phyloP scores from a whole-genome alignment of 2,797 vertebrate genomes.

The Phataginus tetradactyla region DNA sequence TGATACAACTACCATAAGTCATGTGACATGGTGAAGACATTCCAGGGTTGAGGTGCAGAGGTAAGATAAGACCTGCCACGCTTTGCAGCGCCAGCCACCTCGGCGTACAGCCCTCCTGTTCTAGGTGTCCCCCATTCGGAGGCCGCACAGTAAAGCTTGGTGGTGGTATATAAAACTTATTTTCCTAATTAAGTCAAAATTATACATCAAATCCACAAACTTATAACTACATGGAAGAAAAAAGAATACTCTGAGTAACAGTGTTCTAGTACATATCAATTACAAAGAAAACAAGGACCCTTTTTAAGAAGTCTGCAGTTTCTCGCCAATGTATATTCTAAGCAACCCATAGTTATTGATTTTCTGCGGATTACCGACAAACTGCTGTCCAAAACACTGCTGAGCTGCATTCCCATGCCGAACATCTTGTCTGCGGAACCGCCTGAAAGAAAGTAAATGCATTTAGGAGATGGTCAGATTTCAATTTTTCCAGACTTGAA shows the following conservation, averaged over 20 bases:
- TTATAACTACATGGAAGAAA: neutral
- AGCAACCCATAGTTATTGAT: neutral
- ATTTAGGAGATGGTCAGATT: conserved; percentile 30
- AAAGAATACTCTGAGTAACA: neutral
- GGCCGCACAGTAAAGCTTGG: neutral
- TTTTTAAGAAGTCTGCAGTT: neutral
- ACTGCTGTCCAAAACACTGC: conserved; percentile 96
- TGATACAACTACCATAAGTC: neutral
- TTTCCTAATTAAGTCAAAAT: neutral
- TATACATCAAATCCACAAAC: neutral
- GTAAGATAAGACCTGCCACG: neutral
- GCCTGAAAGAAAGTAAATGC: conserved; percentile 84
- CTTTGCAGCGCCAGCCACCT: neutral
- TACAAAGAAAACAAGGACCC: neutral
- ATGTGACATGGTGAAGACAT: neutral
- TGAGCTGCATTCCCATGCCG: conserved; percentile 97
- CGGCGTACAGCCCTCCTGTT: neutral
- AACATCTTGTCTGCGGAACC: conserved; percentile 97
- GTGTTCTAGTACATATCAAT: neutral
- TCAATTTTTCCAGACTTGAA: conserved; percentile 38
- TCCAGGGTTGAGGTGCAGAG: neutral
- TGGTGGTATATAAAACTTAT: neutral
- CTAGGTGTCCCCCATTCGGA: neutral
- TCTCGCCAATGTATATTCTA: neutral
- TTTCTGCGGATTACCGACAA: conserved; percentile 90